Percentiles rank a stretch among this genome's conserved stretches.
phyloP scores from a whole-genome alignment of 2,797 vertebrate genomes.

The Squalus acanthias region DNA sequence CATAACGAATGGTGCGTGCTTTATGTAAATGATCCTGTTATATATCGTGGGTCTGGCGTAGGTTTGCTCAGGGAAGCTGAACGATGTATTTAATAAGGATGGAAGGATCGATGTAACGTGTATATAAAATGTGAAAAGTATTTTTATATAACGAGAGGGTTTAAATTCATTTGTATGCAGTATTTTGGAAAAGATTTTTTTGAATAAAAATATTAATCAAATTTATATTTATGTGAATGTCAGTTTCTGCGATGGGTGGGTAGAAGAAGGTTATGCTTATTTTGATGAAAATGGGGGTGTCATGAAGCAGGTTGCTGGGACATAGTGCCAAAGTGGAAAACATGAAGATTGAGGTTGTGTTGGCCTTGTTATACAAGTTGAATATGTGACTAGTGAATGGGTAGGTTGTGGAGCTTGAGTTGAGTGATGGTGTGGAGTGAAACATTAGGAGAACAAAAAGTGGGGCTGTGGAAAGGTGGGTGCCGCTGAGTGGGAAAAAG shows the following conservation, averaged over 20 bases:
- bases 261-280: background rate
- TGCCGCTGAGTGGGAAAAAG: too few species aligned
- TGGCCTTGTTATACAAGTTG: too few species aligned
- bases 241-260: background rate
- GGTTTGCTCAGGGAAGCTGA: background rate
- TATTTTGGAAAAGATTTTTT: background rate
- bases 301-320: too few species aligned
- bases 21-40: background rate
- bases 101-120: background rate
- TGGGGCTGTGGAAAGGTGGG: too few species aligned
- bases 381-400: too few species aligned
- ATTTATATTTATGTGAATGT: background rate
- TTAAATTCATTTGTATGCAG: background rate
- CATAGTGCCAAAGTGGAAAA: too few species aligned
- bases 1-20: background rate
- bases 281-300: background rate
- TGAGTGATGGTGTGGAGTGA: too few species aligned
- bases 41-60: background rate
- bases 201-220: background rate
- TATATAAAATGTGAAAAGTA: background rate
- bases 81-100: background rate
- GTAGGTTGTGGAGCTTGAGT: too few species aligned
- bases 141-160: background rate
- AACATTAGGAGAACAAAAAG: too few species aligned
- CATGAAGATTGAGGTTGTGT: too few species aligned